phyloP scores from a whole-genome alignment of 2,113 vertebrate species.

The Tangachromis dhanisi region DNA sequence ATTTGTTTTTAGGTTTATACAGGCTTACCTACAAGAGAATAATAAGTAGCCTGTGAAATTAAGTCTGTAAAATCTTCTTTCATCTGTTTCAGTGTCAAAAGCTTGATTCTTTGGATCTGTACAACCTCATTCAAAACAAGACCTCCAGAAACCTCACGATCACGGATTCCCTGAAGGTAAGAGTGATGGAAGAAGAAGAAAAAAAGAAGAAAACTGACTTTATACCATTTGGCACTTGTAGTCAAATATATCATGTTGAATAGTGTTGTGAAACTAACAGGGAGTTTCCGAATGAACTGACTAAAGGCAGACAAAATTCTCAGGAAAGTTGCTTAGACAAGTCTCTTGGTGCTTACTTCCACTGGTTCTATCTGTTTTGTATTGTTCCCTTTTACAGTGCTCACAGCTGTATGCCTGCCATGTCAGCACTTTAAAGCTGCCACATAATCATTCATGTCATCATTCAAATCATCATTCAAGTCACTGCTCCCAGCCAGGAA shows the following conservation, averaged over 20 bases:
- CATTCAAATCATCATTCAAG: too few relatives aligned
- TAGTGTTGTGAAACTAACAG: not conserved
- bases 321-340: not conserved
- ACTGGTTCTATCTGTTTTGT: not conserved
- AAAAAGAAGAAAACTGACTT: not conserved
- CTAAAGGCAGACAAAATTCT: not conserved
- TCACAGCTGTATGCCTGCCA: not conserved
- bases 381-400: not conserved
- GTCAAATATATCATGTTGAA: not conserved
- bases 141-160: not conserved
- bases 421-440: not conserved
- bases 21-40: not conserved
- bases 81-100: slow-evolving; percentile 57
- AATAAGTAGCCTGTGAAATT: not conserved
- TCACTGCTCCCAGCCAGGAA: not conserved
- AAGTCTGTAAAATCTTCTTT: not conserved
- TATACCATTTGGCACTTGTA: not conserved
- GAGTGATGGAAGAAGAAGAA: not conserved
- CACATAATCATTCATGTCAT: not conserved
- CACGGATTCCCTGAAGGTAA: slow-evolving; percentile 10
- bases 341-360: not conserved
- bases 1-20: not conserved
- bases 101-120: slow-evolving; percentile 39
- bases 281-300: rapidly evolving
- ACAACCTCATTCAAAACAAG: not conserved